Evolutionary conservation across 2,113 vertebrate species (phyloP).

Genomic region (Aptenodytes patagonicus): DNA sequence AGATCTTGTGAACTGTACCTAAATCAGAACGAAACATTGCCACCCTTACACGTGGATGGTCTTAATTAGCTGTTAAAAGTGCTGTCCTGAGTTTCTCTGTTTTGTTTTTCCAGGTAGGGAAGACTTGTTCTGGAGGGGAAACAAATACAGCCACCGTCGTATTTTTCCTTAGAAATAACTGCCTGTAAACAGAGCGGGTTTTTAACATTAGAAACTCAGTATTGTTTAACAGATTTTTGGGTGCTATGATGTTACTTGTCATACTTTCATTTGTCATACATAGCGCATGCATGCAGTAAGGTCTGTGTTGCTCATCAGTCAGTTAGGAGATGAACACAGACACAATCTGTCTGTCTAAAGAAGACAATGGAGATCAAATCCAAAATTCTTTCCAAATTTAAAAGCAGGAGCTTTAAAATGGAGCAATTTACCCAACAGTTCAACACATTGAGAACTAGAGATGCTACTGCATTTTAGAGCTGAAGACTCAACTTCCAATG

Average conservation of each 20-base stretch:
- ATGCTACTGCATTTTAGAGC: background rate
- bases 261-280: background rate
- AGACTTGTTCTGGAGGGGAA: background rate
- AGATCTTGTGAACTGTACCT: conserved; percentile 22
- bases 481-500: background rate
- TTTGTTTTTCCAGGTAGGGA: background rate
- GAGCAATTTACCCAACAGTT: background rate
- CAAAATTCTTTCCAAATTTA: conserved; percentile 1
- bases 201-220: background rate
- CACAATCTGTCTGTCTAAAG: background rate
- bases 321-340: background rate
- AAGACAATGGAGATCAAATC: background rate
- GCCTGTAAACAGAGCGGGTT: background rate
- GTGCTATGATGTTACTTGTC: background rate
- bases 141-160: background rate
- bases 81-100: background rate
- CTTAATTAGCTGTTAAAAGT: background rate
- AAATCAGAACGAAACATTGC: conserved; percentile 48
- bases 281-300: background rate
- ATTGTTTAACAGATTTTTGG: conserved; percentile 16
- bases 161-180: background rate
- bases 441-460: background rate
- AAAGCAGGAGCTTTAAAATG: background rate
- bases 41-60: background rate
- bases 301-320: background rate